Conservation (phyloP, 2,113 vertebrate species). For the Chaetorhynchus papuensis region DNA sequence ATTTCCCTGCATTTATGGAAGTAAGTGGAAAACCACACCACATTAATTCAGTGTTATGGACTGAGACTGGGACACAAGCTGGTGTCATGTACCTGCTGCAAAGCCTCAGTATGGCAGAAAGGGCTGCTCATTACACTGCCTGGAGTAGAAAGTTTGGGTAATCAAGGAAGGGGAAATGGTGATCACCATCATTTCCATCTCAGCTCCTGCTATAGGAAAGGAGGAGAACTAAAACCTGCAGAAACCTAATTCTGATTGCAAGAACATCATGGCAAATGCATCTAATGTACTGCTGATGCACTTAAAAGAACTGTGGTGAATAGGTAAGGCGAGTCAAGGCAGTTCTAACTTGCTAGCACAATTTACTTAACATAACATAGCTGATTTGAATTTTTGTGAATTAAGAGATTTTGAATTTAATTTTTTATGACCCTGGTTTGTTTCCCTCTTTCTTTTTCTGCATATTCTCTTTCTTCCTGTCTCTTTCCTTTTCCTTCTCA, state of each 20-base stretch:
- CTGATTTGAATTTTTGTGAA: neutral
- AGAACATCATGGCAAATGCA: neutral
- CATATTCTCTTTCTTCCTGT: neutral
- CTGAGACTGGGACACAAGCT: neutral
- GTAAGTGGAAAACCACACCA: neutral
- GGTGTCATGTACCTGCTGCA: neutral
- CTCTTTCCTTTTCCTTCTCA: neutral
- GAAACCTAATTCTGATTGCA: constrained; percentile 7
- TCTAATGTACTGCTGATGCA: constrained; percentile 24
- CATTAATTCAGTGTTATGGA: neutral
- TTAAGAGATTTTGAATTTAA: neutral
- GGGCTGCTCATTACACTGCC: neutral
- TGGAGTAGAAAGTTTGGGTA: neutral
- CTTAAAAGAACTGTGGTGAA: constrained; percentile 9
- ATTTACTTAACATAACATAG: neutral
- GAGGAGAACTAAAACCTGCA: constrained; percentile 11
- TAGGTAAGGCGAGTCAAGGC: constrained; percentile 21
- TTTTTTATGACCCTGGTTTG: neutral
- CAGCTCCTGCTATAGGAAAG: neutral
- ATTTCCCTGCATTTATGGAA: constrained; percentile 5
- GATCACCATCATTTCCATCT: neutral
- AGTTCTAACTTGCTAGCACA: constrained; percentile 11
- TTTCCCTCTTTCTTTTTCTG: neutral
- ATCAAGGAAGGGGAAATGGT: neutral
- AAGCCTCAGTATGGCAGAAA: neutral